Evolutionary conservation across 2,797 vertebrate genomes (phyloP), one percentile per base, ranked within the genome.

Genomic region (Meda fulgida): DNA sequence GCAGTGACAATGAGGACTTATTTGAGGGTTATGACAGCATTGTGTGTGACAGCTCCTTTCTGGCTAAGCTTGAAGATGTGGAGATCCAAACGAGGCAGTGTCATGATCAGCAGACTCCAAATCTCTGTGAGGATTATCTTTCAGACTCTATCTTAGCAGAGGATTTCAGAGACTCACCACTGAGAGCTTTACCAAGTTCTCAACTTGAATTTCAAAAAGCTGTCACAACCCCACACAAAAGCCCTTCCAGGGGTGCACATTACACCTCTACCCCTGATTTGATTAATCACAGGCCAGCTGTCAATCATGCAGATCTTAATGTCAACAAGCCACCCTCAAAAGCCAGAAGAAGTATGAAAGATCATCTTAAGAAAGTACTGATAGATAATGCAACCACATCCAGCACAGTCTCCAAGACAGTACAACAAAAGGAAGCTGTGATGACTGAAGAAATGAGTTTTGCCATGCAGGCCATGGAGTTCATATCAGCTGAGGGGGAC

Each of bases 21-120:
- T 99, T 99, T 81, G 97, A 95, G 0, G 96, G 95, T 86, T 97
- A 96, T 58, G 96, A 97, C 89, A 97, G 96, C 89, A 94, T 98
- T 87, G 92, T 89, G 80, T 95, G 92, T 65, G 96, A 96, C 40
- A 87, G 93, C 80, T 97, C 97, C 2, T 85, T 98, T 48, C 85
- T 97, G 10, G 95, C 93, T 1, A 95, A 95, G 70, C 90, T 97
- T 82, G 95, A 97, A 31, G 88, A 92, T 1, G 84, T 91, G 7
- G 97, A 98, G 43, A 90, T 94, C 21, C 86, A 86, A 2, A 91
- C 87, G 43, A 60, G 81, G 6, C 87, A 55, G 43, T 81, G 65
- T 2, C 81, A 89, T 5, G 80, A 85, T 19, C 51, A 60, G 46
- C 60, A 72, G 67, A 38, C 78, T 78, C 60, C 55, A 29, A 79